phyloP scores from a whole-genome alignment of 2,113 vertebrate genomes.

The Perccottus glenii region DNA sequence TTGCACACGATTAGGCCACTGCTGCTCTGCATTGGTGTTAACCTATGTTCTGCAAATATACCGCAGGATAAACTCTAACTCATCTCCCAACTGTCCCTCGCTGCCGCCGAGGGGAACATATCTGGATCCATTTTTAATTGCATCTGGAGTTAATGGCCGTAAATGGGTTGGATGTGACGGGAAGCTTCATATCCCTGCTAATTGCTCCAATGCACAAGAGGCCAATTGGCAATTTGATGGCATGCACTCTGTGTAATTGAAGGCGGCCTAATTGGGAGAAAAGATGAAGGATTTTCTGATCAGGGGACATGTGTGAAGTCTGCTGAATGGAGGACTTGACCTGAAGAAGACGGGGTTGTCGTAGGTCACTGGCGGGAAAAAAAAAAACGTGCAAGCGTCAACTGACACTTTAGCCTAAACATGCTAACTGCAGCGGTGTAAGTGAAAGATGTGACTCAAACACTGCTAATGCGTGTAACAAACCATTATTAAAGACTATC shows the following conservation, averaged over 20 bases:
- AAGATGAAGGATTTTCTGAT: slow-evolving; percentile 48
- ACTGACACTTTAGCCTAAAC: not conserved
- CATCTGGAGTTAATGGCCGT: slow-evolving; percentile 66
- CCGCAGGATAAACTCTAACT: slow-evolving; percentile 18
- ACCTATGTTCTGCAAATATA: slow-evolving; percentile 13
- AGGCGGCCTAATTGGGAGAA: slow-evolving; percentile 62
- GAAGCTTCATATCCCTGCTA: slow-evolving; percentile 70
- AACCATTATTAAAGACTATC: too few relatives aligned
- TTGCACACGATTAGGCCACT: slow-evolving; percentile 15
- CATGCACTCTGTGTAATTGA: slow-evolving; percentile 59
- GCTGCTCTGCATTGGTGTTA: not conserved
- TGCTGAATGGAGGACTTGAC: slow-evolving; percentile 35
- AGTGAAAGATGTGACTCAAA: not conserved
- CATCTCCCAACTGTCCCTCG: slow-evolving; percentile 24
- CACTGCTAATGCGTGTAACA: not conserved
- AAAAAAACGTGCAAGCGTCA: not conserved
- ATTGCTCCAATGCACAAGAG: slow-evolving; percentile 73
- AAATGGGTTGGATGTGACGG: slow-evolving; percentile 67
- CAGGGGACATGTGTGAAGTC: slow-evolving; percentile 19
- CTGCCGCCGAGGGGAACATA: slow-evolving; percentile 28
- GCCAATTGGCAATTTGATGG: slow-evolving; percentile 70
- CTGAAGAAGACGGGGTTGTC: slow-evolving; percentile 18
- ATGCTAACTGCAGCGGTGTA: not conserved
- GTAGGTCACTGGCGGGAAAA: too few relatives aligned
- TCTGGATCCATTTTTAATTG: slow-evolving; percentile 70